phyloP scores from a whole-genome alignment of 2,797 vertebrate genomes.

The Smutsia gigantea region DNA sequence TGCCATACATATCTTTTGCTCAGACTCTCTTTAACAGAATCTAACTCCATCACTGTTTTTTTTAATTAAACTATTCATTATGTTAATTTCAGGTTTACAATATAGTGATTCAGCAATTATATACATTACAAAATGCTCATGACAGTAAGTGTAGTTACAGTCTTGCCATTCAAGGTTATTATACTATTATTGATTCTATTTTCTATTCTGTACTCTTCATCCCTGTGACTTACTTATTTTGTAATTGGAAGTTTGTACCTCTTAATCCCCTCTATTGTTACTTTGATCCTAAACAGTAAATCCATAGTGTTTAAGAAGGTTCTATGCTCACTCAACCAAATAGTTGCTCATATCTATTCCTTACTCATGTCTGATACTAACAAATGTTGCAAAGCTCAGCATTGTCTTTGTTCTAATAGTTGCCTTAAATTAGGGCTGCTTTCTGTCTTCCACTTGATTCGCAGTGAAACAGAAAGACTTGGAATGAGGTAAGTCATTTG shows the following conservation, averaged over 20 bases:
- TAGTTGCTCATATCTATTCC: conserved; percentile 11
- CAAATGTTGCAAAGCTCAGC: neutral
- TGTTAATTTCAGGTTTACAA: too few relatives aligned
- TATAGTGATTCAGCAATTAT: too few relatives aligned
- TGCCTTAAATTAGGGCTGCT: conserved; percentile 27
- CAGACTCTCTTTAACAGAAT: neutral
- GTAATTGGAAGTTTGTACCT: too few relatives aligned
- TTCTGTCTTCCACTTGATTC: conserved; percentile 48
- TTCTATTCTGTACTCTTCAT: too few relatives aligned
- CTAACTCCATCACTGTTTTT: neutral
- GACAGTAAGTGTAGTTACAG: too few relatives aligned
- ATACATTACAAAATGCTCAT: too few relatives aligned
- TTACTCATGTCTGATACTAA: conserved; percentile 18
- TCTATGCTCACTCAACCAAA: neutral
- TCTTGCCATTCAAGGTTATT: too few relatives aligned
- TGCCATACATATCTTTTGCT: neutral
- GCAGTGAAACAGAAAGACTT: conserved; percentile 55
- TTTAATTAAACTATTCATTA: too few relatives aligned
- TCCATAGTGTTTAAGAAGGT: neutral
- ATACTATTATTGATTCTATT: too few relatives aligned
- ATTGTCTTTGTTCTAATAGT: conserved; percentile 1
- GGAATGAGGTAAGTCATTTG: conserved; percentile 35
- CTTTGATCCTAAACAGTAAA: neutral
- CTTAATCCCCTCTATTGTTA: neutral
- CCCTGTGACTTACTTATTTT: too few relatives aligned